These are phyloP conservation scores for Vespertilio murinus DNA, from an alignment of 2,797 vertebrate species.

Conservation along the genomic window DNA sequence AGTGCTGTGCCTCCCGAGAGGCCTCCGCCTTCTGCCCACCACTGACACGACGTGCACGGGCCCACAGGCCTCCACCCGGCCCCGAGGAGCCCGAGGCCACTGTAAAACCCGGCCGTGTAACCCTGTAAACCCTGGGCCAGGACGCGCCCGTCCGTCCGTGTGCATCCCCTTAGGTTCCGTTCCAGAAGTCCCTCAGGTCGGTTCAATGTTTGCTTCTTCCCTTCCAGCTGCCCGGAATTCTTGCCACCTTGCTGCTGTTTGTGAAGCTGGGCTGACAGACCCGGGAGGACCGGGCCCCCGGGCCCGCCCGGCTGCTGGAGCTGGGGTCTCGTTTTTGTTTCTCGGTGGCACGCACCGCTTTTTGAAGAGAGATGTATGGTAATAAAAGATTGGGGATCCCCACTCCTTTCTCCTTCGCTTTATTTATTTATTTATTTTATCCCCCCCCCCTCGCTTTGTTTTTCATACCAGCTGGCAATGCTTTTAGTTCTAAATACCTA, in stretches of 20 bases:
- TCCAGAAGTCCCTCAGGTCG: background rate
- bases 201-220: background rate
- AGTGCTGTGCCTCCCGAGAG: background rate
- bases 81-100: background rate
- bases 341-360: background rate
- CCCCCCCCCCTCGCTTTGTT: background rate
- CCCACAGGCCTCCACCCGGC: background rate
- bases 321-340: background rate
- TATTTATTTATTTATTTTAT: background rate
- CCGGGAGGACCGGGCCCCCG: background rate
- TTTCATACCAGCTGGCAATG: background rate
- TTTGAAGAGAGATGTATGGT: background rate
- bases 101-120: background rate
- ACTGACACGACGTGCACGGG: background rate
- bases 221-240: slow-evolving; percentile 35
- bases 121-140: too few relatives aligned
- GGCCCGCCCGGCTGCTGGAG: background rate
- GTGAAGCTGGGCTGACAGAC: slow-evolving; percentile 42
- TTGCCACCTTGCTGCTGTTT: slow-evolving; percentile 29
- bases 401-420: background rate
- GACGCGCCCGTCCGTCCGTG: too few relatives aligned
- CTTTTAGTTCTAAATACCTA: background rate
- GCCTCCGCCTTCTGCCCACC: background rate
- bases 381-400: background rate
- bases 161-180: background rate